Base-by-base conservation (phyloP, 2,888 invertebrate species). In the Chrysolina americana region DNA sequence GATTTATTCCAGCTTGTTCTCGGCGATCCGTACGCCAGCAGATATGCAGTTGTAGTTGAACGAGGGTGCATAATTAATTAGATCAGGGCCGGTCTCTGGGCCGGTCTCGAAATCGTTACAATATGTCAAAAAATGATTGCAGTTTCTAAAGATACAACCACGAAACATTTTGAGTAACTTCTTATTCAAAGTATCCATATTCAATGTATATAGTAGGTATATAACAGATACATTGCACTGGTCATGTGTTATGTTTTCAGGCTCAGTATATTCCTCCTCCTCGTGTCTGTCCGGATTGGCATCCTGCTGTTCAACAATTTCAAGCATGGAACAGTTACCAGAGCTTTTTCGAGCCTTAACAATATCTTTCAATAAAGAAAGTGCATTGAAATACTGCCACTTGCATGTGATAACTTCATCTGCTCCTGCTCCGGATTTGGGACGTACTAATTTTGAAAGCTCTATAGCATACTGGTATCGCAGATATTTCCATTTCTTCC, bases 341-440 rank as follows among this genome's bases (percentile, higher is more conserved):
- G 44, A 44, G 44, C 8, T 44, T 44, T 44, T 44, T 44, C 44
- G 8, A 44, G 44, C 44, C 44, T 44, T 9, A 4, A 44, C 44
- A 44, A 44, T 44, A 44, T 44, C 44, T 44, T 44, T 44, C 44
- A 44, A 13, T 5, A 44, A 44, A 44, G 44, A 44, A 44, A 44
- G 44, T 44, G 44, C 44, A 44, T 44, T 44, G 44, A 44, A 44
- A 44, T 44, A 44, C 44, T 44, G 44, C 44, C 44, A 44, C 44
- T 44, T 44, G 44, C 44, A 44, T 44, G 44, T 44, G 8, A 44
- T 44, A 44, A 44, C 4, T 44, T 44, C 44, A 44, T 44, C 44
- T 44, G 44, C 44, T 44, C 44, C 44, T 44, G 44, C 44, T 44
- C 13, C 44, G 44, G 13, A 44, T 44, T 2, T 44, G 44, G 44